A percentile compares a stretch with the other conserved stretches of the same genome.
These are phyloP conservation scores for Drosophila helvetica DNA, from an alignment of 2,888 invertebrate species.

Conservation along the genomic window DNA sequence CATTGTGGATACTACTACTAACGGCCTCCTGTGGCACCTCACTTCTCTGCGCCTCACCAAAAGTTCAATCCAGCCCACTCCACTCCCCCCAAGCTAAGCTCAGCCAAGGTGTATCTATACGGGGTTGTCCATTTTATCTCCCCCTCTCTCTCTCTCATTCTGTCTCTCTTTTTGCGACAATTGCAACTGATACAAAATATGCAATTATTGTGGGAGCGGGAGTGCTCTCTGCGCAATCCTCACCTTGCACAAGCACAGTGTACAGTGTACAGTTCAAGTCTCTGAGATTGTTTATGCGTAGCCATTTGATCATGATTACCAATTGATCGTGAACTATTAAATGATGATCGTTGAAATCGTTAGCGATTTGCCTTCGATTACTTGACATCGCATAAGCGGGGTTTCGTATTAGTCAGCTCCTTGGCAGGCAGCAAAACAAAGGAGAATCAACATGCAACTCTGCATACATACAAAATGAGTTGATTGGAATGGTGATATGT, in stretches of 20 bases:
- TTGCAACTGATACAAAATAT: not conserved
- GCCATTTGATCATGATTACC: not conserved
- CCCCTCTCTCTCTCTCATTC: not conserved
- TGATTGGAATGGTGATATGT: conserved; percentile 6
- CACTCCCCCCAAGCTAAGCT: not conserved
- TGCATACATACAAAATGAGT: conserved; percentile 33
- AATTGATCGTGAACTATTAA: not conserved
- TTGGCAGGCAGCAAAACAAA: conserved; percentile 43
- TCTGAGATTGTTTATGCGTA: not conserved
- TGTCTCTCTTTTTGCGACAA: not conserved
- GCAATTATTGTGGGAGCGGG: not conserved
- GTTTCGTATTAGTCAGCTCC: conserved; percentile 40
- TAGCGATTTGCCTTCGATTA: conserved; percentile 28
- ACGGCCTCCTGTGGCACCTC: conserved; percentile 9
- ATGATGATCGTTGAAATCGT: not conserved
- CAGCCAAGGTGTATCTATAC: not conserved
- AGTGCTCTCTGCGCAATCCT: not conserved
- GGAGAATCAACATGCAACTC: conserved; percentile 23
- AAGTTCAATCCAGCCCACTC: not conserved
- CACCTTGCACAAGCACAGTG: not conserved
- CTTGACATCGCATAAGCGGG: conserved; percentile 34
- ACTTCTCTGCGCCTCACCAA: not conserved
- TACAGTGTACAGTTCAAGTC: not conserved
- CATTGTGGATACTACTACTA: conserved; percentile 18
- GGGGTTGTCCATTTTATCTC: not conserved